A percentile compares a stretch with the other conserved stretches of the same genome.
phyloP scores from a whole-genome alignment of 2,888 invertebrate genomes.

The Oasisia sp. region DNA sequence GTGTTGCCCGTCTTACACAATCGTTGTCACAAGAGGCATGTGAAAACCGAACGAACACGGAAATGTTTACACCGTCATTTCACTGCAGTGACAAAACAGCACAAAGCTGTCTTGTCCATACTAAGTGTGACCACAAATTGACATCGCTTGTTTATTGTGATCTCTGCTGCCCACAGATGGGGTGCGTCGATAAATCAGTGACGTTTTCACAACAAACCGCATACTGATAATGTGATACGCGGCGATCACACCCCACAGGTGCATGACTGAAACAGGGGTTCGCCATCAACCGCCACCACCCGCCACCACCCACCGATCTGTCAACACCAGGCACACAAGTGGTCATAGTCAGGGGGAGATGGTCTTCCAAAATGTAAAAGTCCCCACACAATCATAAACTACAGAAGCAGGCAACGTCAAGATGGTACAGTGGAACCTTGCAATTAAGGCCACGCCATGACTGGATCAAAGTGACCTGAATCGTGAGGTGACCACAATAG shows the following conservation, averaged over 20 bases:
- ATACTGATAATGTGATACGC: not conserved
- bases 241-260: not conserved
- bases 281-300: not conserved
- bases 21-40: not conserved
- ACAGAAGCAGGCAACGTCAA: no score
- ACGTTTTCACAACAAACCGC: not conserved
- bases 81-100: not conserved
- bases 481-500: no score
- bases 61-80: not conserved
- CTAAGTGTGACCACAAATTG: not conserved
- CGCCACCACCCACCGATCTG: not conserved
- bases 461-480: no score
- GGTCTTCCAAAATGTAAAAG: no score
- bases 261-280: not conserved
- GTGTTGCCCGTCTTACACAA: not conserved
- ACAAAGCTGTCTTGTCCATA: not conserved
- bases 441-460: no score
- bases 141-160: not conserved
- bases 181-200: not conserved
- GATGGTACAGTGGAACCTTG: not conserved
- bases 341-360: not conserved
- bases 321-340: not conserved
- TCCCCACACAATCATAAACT: no score
- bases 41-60: not conserved
- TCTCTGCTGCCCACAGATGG: not conserved